These are phyloP conservation scores for Panulirus ornatus DNA, from an alignment of 1,140 invertebrate species.

Conservation along the genomic window DNA sequence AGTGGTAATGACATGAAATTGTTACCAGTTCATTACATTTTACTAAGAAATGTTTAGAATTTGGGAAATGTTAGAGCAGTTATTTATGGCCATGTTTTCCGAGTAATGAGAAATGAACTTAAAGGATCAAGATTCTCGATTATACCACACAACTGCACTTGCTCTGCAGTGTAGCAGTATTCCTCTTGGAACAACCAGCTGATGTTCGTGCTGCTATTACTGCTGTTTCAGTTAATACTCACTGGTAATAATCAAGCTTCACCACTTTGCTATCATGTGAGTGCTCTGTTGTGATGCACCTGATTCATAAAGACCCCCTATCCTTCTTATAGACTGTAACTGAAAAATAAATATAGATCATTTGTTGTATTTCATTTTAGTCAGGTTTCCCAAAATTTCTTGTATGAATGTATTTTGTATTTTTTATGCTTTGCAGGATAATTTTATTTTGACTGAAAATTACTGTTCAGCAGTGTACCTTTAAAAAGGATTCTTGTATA, in stretches of 20 bases:
- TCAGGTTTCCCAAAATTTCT: too few species aligned
- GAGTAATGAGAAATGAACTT: background rate
- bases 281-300: background rate
- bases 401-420: too few species aligned
- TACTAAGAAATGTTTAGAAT: too few species aligned
- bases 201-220: background rate
- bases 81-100: too few species aligned
- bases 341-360: background rate
- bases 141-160: background rate
- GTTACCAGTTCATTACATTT: background rate
- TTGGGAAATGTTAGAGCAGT: too few species aligned
- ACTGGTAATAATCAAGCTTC: background rate
- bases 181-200: background rate
- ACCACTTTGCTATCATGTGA: background rate
- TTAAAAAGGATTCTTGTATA: too few species aligned
- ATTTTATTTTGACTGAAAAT: too few species aligned
- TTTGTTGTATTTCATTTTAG: background rate
- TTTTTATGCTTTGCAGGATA: too few species aligned
- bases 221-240: background rate
- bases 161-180: background rate
- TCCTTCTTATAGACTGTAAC: background rate
- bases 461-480: too few species aligned
- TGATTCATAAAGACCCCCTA: background rate
- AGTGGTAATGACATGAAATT: background rate
- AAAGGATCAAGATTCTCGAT: constrained; percentile 2